phyloP scores from a whole-genome alignment of 2,888 invertebrate genomes.

The Caenorhabditis macrosperma region DNA sequence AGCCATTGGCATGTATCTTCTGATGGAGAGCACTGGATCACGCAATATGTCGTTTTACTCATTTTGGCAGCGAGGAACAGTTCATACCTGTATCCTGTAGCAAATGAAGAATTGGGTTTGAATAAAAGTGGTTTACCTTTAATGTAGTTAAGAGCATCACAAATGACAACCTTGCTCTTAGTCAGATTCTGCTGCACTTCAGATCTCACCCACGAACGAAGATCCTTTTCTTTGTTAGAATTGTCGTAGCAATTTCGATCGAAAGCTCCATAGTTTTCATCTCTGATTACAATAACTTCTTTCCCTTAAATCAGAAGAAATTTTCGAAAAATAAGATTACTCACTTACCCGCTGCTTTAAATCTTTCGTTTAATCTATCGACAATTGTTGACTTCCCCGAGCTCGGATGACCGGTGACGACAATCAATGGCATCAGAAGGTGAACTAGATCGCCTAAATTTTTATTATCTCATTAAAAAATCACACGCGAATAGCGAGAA shows the following conservation, averaged over 20 bases:
- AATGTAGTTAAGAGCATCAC: constrained; percentile 95
- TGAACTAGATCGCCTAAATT: not conserved
- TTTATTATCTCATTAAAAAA: constrained; percentile 4
- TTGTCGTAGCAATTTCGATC: constrained; percentile 57
- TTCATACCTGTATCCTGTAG: constrained; percentile 95
- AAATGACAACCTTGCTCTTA: constrained; percentile 88
- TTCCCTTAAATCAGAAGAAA: no score
- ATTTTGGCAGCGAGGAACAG: constrained; percentile 93
- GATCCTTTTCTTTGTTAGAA: constrained; percentile 75
- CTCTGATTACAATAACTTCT: constrained; percentile 63
- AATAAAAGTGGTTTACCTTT: no score
- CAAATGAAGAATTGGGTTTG: no score
- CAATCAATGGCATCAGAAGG: constrained; percentile 73
- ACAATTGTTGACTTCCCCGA: constrained; percentile 77
- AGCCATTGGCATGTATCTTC: constrained; percentile 87
- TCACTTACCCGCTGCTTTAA: constrained; percentile 12
- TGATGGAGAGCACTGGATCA: constrained; percentile 87
- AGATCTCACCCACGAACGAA: constrained; percentile 73
- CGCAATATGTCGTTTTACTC: constrained; percentile 91
- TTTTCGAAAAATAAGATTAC: no score
- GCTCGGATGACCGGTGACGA: constrained; percentile 76
- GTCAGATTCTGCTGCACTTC: constrained; percentile 71
- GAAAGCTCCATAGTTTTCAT: constrained; percentile 66
- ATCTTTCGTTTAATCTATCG: constrained; percentile 58
- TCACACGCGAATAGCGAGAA: not conserved